phyloP scores from a whole-genome alignment of 1,140 invertebrate species.

The Nasonia longicornis region DNA sequence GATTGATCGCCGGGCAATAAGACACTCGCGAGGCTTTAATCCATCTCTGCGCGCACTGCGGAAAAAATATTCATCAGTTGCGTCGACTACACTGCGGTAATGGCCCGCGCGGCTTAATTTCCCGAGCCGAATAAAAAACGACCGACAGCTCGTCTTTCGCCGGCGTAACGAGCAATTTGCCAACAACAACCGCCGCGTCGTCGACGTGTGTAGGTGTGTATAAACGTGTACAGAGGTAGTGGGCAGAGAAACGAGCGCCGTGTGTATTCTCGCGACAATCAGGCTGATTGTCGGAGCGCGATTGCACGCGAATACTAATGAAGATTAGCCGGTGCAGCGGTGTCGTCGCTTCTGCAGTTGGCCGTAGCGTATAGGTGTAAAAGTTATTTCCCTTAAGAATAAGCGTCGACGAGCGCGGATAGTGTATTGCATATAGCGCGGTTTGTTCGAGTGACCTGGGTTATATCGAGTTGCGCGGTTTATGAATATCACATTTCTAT shows the following conservation, averaged over 20 bases:
- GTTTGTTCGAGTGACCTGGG: neutral
- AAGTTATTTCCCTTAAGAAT: conserved; percentile 25
- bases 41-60: neutral
- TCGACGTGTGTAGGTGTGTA: neutral
- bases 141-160: neutral
- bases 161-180: conserved; percentile 50
- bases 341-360: neutral
- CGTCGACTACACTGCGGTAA: neutral
- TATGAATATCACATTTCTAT: too few relatives aligned
- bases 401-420: neutral
- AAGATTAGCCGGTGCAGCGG: conserved; percentile 37
- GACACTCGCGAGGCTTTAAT: neutral
- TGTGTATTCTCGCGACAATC: conserved; percentile 50
- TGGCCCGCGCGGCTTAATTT: neutral
- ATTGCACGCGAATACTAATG: conserved; percentile 52
- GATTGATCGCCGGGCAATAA: neutral
- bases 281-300: conserved; percentile 48
- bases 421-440: neutral
- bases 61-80: conserved; percentile 14
- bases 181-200: conserved; percentile 40
- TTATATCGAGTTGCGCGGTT: neutral
- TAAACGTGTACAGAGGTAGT: neutral
- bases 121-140: conserved; percentile 10
- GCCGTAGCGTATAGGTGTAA: neutral
- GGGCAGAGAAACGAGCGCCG: neutral